These are phyloP conservation scores for Paguma larvata DNA, from an alignment of 2,797 vertebrate species.

Conservation along the genomic window DNA sequence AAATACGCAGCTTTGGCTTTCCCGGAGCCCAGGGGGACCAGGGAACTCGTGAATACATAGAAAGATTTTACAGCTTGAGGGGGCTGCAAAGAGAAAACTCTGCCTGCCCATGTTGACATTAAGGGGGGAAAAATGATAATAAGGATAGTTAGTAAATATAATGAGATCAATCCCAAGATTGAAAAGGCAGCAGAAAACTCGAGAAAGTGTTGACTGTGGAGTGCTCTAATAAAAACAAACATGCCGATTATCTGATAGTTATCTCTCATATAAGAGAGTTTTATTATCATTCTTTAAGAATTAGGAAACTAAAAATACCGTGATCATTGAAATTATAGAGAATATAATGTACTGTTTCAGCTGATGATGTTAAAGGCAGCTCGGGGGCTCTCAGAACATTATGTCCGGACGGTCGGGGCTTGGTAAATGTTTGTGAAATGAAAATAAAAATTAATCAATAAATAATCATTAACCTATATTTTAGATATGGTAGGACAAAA, in stretches of 20 bases:
- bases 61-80: conserved; percentile 55
- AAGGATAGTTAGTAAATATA: conserved; percentile 6
- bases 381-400: neutral
- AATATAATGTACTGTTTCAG: neutral
- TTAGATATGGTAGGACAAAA: neutral
- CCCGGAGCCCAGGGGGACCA: neutral
- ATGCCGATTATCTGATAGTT: neutral
- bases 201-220: neutral
- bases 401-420: neutral
- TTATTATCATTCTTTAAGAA: conserved; percentile 45
- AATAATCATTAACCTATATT: neutral
- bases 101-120: neutral
- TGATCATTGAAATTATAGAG: neutral
- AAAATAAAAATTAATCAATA: conserved; percentile 46
- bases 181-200: conserved; percentile 47
- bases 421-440: conserved; percentile 23
- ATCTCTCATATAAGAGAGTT: neutral
- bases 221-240: neutral
- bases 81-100: conserved; percentile 20
- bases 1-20: conserved; percentile 39
- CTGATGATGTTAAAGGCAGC: conserved; percentile 2
- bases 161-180: neutral
- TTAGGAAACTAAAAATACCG: neutral
- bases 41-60: conserved; percentile 54
- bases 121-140: neutral